Percentiles rank a stretch among this genome's conserved stretches.
Evolutionary conservation across 1,140 invertebrate species (phyloP).

Genomic region (Drosophila auraria): DNA sequence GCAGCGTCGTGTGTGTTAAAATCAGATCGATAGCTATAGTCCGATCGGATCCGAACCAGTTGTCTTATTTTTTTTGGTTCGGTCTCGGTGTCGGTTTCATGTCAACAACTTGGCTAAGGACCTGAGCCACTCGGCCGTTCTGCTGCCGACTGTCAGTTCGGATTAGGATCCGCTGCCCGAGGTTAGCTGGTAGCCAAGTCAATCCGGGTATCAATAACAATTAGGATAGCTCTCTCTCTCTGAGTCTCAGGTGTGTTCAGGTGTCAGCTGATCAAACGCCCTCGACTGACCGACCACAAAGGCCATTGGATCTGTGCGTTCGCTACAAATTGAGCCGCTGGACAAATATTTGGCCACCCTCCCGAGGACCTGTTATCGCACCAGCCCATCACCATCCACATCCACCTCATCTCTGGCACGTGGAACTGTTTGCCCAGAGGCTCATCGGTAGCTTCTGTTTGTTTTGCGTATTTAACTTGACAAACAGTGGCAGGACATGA

Average conservation of each 20-base stretch:
- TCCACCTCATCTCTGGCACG: constrained; percentile 52
- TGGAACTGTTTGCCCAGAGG: constrained; percentile 58
- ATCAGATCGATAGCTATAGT: constrained; percentile 74
- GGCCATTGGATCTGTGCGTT: constrained; percentile 32
- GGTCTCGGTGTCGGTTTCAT: constrained; percentile 59
- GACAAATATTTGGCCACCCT: constrained; percentile 44
- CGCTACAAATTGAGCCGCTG: constrained; percentile 50
- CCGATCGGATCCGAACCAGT: constrained; percentile 53
- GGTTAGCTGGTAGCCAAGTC: constrained; percentile 42
- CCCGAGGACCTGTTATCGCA: constrained; percentile 66
- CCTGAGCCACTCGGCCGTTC: constrained; percentile 51
- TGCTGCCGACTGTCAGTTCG: constrained; percentile 74
- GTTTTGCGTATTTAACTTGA: constrained; percentile 61
- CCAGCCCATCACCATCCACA: constrained; percentile 44
- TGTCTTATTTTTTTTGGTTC: constrained; percentile 18
- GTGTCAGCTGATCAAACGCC: constrained; percentile 74
- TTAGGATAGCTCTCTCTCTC: constrained; percentile 22
- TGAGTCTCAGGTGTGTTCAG: constrained; percentile 61
- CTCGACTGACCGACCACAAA: constrained; percentile 61
- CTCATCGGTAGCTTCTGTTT: constrained; percentile 60
- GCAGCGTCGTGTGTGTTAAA: constrained; percentile 75
- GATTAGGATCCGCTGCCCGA: constrained; percentile 55
- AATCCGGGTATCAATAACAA: constrained; percentile 41
- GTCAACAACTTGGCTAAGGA: constrained; percentile 68
- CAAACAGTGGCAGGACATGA: constrained; percentile 39